Evolutionary conservation across 37 sponge, comb jelly and placozoan genomes (phyloP).

Genomic region (Oopsacas minuta): DNA sequence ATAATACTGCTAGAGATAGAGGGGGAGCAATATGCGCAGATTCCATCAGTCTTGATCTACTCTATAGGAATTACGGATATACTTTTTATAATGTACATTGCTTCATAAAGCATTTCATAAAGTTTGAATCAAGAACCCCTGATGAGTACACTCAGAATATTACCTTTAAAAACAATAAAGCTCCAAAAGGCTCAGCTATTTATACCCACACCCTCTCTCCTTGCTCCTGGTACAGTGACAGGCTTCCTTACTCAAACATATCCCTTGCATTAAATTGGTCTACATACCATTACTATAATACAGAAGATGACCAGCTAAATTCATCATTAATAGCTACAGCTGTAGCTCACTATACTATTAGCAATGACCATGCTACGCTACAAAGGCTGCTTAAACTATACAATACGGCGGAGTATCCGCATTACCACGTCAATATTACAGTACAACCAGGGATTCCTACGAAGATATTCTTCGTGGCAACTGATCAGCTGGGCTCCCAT

Average conservation of each 20-base stretch:
- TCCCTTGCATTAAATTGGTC: neutral
- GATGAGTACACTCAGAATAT: neutral
- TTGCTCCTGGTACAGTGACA: neutral
- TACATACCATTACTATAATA: neutral
- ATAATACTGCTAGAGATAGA: neutral
- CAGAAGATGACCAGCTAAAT: neutral
- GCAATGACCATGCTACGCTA: neutral
- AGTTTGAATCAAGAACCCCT: neutral
- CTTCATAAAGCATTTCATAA: constrained; percentile 5
- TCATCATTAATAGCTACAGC: neutral
- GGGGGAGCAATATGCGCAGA: neutral
- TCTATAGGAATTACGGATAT: neutral
- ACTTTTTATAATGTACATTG: constrained; percentile 4
- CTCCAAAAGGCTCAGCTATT: neutral
- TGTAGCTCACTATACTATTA: neutral
- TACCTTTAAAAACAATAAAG: neutral
- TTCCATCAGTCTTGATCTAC: neutral
- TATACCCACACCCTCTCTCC: neutral
- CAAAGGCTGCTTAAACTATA: neutral
- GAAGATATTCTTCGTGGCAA: neutral
- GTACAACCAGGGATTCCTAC: neutral
- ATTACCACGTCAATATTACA: neutral
- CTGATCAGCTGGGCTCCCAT: neutral
- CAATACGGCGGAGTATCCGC: neutral
- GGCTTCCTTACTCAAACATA: neutral